Evolutionary conservation across 2,797 vertebrate species (phyloP), one percentile per base, ranked within the genome.

Genomic region (Podargus strigoides): DNA sequence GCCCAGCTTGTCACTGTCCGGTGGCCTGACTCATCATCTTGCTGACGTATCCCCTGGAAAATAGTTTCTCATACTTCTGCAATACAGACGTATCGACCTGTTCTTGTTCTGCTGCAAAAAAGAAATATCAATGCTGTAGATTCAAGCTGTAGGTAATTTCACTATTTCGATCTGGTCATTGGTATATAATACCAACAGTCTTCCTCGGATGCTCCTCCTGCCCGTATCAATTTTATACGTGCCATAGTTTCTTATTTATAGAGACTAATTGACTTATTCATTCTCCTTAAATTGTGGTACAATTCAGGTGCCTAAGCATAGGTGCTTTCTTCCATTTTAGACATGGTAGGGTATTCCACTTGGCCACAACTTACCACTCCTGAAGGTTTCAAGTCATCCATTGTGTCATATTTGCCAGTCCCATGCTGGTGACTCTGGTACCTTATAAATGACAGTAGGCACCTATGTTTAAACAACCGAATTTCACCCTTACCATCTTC

Each of bases 21-120:
- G 76, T 62, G 80, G 80, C 66, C 89, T 91, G 93, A 93, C 66
- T 96, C 95, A 91, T 95, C 88, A 44, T 81, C 85, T 76, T 32
- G 22, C 85, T 91, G 87, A 91, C 50, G 14, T 80, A 68, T 32
- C 50, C 58, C 4, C 85, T 34, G 28, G 36, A 62, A 46, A 83
- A 47, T 19, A 36, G 34, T 56, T 90, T 79, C 66, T 88, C 49
- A 18, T 68, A 41, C 60, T 85, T 55, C 83, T 83, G 79, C 79
- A 53, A 3, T 42, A 58, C 68, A 68, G 41, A 53, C 7, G 3
- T 15, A 66, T 28, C 18, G 6, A 41, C 56, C 60, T 58, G 19
- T 34, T 58, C 82, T 77, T 24, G 26, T 77, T 68, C 44, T 74
- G 68, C 72, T 80, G 72, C 72, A 83, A 52, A 79, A 73, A 15